Percentiles rank a stretch among this genome's conserved stretches.
These are phyloP conservation scores for Oeneis ivallda DNA, from an alignment of 2,888 invertebrate genomes.

Conservation along the genomic window DNA sequence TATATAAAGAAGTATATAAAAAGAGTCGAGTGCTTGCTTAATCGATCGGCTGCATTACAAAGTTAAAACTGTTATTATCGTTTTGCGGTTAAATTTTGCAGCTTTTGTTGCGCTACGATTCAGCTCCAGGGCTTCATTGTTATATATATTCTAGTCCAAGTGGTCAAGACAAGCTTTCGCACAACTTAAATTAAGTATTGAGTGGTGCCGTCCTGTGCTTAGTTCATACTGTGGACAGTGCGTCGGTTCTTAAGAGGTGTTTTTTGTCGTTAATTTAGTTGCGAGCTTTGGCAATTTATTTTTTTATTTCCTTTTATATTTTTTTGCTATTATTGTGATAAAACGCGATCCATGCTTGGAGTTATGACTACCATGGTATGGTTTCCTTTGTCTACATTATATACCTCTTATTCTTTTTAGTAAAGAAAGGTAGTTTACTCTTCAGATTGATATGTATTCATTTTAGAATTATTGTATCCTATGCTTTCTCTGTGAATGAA, in stretches of 20 bases:
- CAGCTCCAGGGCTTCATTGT: conserved; percentile 50
- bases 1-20: conserved; percentile 58
- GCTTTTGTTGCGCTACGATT: conserved; percentile 67
- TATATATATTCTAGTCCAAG: conserved; percentile 49
- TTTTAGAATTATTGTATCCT: conserved; percentile 39
- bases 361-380: conserved; percentile 82
- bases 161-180: conserved; percentile 52
- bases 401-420: conserved; percentile 65
- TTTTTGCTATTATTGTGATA: conserved; percentile 68
- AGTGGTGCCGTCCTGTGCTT: conserved; percentile 76
- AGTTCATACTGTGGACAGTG: conserved; percentile 75
- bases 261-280: conserved; percentile 67
- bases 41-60: conserved; percentile 80
- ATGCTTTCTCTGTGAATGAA: conserved; percentile 37
- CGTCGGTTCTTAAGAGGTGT: conserved; percentile 67
- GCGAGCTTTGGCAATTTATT: conserved; percentile 66
- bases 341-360: conserved; percentile 81
- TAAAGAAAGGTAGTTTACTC: conserved; percentile 63
- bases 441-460: conserved; percentile 42
- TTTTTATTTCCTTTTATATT: conserved; percentile 58
- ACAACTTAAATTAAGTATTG: conserved; percentile 49
- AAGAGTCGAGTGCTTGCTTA: conserved; percentile 62
- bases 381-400: conserved; percentile 79
- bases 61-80: conserved; percentile 71
- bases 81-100: conserved; percentile 65